phyloP scores from a whole-genome alignment of 2,113 vertebrate genomes.

The Halichoerus grypus region DNA sequence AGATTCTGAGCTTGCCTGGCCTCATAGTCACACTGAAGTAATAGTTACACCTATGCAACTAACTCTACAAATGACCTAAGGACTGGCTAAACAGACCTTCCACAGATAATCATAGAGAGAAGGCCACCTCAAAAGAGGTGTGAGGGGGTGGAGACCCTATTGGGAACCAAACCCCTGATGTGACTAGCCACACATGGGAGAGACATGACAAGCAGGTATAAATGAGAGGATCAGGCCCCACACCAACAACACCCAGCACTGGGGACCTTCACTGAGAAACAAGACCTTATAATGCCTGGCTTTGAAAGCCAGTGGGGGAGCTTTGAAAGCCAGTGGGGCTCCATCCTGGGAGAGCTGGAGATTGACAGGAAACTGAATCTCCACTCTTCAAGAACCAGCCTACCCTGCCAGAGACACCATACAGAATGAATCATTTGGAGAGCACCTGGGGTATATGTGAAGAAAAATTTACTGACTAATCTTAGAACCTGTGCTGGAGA shows the following conservation, averaged over 20 bases:
- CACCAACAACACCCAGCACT: neutral
- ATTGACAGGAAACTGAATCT: neutral
- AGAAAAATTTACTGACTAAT: neutral
- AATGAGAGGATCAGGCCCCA: neutral
- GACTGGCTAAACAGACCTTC: neutral
- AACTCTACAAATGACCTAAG: neutral
- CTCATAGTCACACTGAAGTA: neutral
- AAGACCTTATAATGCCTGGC: neutral
- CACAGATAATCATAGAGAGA: neutral
- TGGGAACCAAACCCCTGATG: neutral
- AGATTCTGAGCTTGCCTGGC: neutral
- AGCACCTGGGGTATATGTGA: neutral
- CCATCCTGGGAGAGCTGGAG: neutral
- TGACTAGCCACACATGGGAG: neutral
- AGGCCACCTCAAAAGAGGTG: neutral
- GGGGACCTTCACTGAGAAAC: neutral
- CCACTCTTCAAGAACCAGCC: neutral
- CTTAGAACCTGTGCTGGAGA: neutral
- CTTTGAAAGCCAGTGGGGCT: neutral
- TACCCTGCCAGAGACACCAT: neutral
- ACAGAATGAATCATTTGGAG: neutral
- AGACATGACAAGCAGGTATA: neutral
- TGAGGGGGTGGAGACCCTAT: neutral
- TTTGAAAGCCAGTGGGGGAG: neutral
- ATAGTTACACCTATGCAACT: neutral